These are phyloP conservation scores for Bucorvus abyssinicus DNA, from an alignment of 2,797 vertebrate genomes.

Conservation along the genomic window DNA sequence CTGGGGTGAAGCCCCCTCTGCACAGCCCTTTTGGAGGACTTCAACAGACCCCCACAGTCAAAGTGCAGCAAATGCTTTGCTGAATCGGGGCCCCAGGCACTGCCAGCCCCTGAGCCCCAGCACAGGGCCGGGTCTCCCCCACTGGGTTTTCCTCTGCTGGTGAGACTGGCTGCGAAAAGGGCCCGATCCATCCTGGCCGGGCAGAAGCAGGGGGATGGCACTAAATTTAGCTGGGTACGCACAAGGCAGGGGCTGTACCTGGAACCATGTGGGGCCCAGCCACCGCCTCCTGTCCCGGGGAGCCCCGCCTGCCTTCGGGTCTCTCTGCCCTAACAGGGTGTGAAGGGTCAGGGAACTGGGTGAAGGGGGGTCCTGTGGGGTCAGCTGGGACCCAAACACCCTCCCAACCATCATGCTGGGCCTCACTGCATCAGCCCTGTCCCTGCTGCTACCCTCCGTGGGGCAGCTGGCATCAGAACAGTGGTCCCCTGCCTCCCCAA, in stretches of 20 bases:
- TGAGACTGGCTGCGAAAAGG: background rate
- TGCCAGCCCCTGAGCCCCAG: too few species aligned
- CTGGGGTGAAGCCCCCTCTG: too few species aligned
- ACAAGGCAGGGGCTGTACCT: background rate
- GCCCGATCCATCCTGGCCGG: background rate
- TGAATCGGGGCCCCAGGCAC: too few species aligned
- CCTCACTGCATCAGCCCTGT: background rate
- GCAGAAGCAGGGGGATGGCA: background rate
- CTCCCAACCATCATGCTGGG: too few species aligned
- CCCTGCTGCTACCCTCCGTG: background rate
- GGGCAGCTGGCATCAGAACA: background rate
- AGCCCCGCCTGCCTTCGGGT: background rate
- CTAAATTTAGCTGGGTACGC: slow-evolving; percentile 14
- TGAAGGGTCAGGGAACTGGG: background rate
- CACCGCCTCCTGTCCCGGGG: too few species aligned
- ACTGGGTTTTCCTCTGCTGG: background rate
- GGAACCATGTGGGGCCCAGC: background rate
- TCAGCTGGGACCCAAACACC: too few species aligned
- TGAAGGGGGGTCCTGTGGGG: too few species aligned
- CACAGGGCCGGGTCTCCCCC: background rate
- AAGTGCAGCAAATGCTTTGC: too few species aligned
- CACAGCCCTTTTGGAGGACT: too few species aligned
- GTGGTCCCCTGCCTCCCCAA: background rate
- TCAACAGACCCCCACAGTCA: too few species aligned
- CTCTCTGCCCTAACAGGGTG: background rate